A percentile compares a stretch with the other conserved stretches of the same genome.
Evolutionary conservation across 1,140 invertebrate species (phyloP).

Genomic region (Tenebrio molitor): DNA sequence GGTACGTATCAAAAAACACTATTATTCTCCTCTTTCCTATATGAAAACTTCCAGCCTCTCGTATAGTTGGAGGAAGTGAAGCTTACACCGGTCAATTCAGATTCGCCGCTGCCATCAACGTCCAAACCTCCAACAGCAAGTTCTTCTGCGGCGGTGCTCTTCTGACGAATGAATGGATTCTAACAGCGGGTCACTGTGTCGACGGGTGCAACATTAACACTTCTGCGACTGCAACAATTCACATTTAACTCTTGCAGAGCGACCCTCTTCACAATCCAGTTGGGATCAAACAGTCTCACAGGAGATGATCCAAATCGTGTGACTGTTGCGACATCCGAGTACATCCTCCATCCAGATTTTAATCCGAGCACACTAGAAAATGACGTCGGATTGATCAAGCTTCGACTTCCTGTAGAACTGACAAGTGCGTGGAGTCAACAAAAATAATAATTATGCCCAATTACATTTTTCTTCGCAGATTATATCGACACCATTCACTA

Average conservation of each 20-base stretch:
- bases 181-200: conserved; percentile 19
- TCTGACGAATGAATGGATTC: neutral
- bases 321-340: neutral
- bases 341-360: conserved; percentile 5
- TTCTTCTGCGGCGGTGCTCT: conserved; percentile 12
- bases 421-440: too few species aligned
- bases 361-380: conserved; percentile 1
- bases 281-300: neutral
- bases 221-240: too few species aligned
- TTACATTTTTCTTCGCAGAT: neutral
- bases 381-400: conserved; percentile 10
- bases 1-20: too few species aligned
- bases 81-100: neutral
- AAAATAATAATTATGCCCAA: too few species aligned
- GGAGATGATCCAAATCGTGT: too few species aligned
- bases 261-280: neutral
- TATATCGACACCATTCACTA: conserved; percentile 8
- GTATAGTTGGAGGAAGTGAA: neutral
- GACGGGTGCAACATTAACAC: neutral
- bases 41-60: neutral
- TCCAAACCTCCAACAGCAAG: conserved; percentile 7
- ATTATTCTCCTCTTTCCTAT: too few species aligned
- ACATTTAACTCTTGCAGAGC: conserved; percentile 17
- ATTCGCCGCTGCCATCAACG: conserved; percentile 11
- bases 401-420: neutral